Percentiles rank a stretch among this genome's conserved stretches.
Evolutionary conservation across 1,140 invertebrate species (phyloP).

Genomic region (Sinonovacula constricta): DNA sequence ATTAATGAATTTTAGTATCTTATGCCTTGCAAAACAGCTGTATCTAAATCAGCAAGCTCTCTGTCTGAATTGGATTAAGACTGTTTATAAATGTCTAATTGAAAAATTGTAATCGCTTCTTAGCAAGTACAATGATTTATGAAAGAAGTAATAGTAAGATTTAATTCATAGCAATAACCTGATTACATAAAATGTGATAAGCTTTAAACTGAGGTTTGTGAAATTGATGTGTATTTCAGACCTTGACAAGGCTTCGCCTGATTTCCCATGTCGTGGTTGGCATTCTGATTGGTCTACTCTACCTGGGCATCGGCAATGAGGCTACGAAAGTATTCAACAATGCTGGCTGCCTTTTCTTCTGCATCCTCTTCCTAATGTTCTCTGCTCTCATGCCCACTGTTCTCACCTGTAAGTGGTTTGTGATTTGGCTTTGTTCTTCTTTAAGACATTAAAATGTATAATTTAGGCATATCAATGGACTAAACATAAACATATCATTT

Average conservation of each 20-base stretch:
- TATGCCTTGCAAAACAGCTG: no score
- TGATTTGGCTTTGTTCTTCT: no score
- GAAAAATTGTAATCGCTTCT: no score
- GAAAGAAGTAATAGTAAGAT: no score
- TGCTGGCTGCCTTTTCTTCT: conserved; percentile 96
- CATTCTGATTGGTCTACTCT: conserved; percentile 93
- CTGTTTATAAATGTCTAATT: no score
- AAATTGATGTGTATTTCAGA: conserved; percentile 82
- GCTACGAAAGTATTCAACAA: conserved; percentile 96
- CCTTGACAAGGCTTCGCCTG: conserved; percentile 92
- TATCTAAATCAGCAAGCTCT: no score
- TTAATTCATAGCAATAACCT: background rate
- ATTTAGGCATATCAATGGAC: no score
- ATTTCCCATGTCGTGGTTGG: conserved; percentile 93
- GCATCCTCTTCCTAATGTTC: conserved; percentile 96
- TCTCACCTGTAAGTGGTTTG: conserved; percentile 90
- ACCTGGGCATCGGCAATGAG: conserved; percentile 94
- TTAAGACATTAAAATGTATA: no score
- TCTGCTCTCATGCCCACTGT: conserved; percentile 98
- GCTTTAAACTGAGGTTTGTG: background rate
- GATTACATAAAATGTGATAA: background rate
- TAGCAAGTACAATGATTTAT: no score
- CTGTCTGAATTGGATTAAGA: no score
- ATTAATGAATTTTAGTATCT: no score
- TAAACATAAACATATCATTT: no score